These are phyloP conservation scores for Cheilosia impressa DNA, from an alignment of 2,888 invertebrate genomes.

Conservation along the genomic window DNA sequence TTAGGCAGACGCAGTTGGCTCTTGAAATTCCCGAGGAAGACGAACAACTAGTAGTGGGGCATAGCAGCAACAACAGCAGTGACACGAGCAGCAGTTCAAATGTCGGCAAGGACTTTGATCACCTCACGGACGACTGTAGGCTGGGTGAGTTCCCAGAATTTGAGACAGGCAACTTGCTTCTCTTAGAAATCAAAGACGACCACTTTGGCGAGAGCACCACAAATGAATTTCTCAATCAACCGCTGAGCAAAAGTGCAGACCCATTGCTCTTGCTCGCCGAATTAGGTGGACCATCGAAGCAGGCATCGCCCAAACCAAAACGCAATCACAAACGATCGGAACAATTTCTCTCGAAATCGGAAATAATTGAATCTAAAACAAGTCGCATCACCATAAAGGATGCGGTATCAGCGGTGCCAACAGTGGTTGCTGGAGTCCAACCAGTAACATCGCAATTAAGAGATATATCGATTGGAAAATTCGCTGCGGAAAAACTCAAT, in stretches of 20 bases:
- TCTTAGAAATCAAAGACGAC: slow-evolving; percentile 87
- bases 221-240: slow-evolving; percentile 79
- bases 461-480: slow-evolving; percentile 73
- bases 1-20: slow-evolving; percentile 74
- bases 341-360: slow-evolving; percentile 80
- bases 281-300: slow-evolving; percentile 34
- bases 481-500: slow-evolving; percentile 77
- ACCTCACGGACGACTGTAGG: slow-evolving; percentile 75
- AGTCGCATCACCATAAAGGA: slow-evolving; percentile 58
- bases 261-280: slow-evolving; percentile 77
- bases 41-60: slow-evolving; percentile 49
- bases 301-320: slow-evolving; percentile 57
- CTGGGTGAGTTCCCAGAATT: slow-evolving; percentile 53
- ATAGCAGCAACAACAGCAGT: slow-evolving; percentile 74
- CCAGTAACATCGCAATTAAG: slow-evolving; percentile 69
- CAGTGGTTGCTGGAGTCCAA: slow-evolving; percentile 76
- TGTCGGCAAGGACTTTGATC: slow-evolving; percentile 78
- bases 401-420: slow-evolving; percentile 77
- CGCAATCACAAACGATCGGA: slow-evolving; percentile 70
- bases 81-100: slow-evolving; percentile 78
- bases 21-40: slow-evolving; percentile 67
- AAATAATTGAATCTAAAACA: slow-evolving; percentile 79
- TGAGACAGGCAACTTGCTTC: slow-evolving; percentile 56
- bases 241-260: slow-evolving; percentile 81
- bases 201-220: slow-evolving; percentile 85